Evolutionary conservation across 1,140 invertebrate genomes (phyloP).

Genomic region (Littorina saxatilis): DNA sequence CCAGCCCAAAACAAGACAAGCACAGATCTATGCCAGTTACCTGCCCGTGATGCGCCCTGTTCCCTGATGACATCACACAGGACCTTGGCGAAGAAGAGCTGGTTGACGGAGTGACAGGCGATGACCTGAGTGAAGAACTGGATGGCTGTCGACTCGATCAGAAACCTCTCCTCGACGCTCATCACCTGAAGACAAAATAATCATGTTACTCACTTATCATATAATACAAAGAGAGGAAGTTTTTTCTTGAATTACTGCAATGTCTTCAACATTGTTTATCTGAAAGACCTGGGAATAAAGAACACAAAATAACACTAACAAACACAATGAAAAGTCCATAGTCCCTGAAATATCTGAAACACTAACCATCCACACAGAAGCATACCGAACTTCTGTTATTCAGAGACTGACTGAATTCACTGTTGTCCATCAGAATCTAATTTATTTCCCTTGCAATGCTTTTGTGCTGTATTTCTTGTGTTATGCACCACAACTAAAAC

Average conservation of each 20-base stretch:
- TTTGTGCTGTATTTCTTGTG: too few species aligned
- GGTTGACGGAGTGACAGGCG: slow-evolving; percentile 89
- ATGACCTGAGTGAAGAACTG: slow-evolving; percentile 81
- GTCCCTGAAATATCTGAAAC: not conserved
- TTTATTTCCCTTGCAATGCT: too few species aligned
- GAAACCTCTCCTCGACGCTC: slow-evolving; percentile 64
- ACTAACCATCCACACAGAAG: not conserved
- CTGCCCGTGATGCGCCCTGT: slow-evolving; percentile 80
- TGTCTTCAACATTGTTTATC: too few species aligned
- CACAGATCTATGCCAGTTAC: slow-evolving; percentile 63
- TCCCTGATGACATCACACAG: slow-evolving; percentile 84
- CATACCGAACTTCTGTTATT: too few species aligned
- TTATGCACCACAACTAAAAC: too few species aligned
- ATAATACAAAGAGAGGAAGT: not conserved
- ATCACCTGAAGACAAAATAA: slow-evolving; percentile 55
- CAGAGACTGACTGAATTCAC: too few species aligned
- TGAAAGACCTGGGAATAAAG: too few species aligned
- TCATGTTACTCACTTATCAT: not conserved
- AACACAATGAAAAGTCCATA: not conserved
- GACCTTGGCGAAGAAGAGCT: slow-evolving; percentile 87
- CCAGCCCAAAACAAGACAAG: too few species aligned
- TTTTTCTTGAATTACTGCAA: not conserved
- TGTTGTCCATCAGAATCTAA: too few species aligned
- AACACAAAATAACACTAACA: too few species aligned
- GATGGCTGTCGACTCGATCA: slow-evolving; percentile 74